Evolutionary conservation across 2,113 vertebrate species (phyloP), one percentile per base, ranked within the genome.

Genomic region (Zosterops japonicus): DNA sequence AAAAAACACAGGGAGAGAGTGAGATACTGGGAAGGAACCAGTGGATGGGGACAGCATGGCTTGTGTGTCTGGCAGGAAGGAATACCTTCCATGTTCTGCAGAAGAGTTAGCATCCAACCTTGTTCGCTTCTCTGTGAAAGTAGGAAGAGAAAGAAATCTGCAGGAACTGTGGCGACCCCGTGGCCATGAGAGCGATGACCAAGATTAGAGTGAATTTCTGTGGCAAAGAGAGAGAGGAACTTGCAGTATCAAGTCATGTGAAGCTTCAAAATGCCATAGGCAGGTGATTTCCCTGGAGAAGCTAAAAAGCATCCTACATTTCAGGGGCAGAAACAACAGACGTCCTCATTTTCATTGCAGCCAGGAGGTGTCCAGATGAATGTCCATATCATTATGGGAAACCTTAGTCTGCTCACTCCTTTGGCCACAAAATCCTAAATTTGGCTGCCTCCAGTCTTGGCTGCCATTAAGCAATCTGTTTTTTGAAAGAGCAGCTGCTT

Each of bases 401-500:
- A 70, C 63, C 59, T 89, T 49, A 76, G 65, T 49, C 71, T 5
- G 3, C 59, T 88, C 50, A 15, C 57, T 85, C 33, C 44, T 92
- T 85, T 95, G 95, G 84, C 81, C 4, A 12, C 24, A 85, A 84
- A 93, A 55, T 71, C 55, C 55, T 77, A 46, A 65, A 69, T 59
- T 80, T 82, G 92, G 78, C 90, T 88, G 87, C 68, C 39, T 88
- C 55, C 64, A 74, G 72, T 50, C 90, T 59, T 88, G 93, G 92
- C 88, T 88, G 79, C 79, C 92, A 86, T 83, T 74, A 95, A 87
- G 82, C 91, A 94, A 90, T 70, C 75, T 96, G 89, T 11, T 70
- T 85, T 88, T 41, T 80, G 55, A 88, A 87, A 85, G 77, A 90
- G 78, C 87, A 94, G 78, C 63, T 94, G 75, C 71, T 93, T 61